Evolutionary conservation across 2,797 vertebrate species (phyloP).

Genomic region (Cetoscarus ocellatus): DNA sequence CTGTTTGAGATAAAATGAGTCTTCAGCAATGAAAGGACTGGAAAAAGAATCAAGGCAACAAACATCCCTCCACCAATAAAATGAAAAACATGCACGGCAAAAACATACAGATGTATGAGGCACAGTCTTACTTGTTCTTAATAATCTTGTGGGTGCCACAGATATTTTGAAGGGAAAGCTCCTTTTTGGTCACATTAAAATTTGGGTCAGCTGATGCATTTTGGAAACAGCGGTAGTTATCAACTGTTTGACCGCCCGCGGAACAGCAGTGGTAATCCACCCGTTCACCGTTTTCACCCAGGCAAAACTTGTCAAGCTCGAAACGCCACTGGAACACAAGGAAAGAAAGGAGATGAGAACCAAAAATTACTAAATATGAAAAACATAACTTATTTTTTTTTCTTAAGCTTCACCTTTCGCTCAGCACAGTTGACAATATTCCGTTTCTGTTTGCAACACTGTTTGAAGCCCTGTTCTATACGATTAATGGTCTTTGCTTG

Average conservation of each 20-base stretch:
- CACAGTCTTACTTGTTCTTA: slow-evolving; percentile 71
- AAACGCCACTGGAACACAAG: slow-evolving; percentile 77
- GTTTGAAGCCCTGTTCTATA: slow-evolving; percentile 75
- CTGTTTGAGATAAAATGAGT: no score
- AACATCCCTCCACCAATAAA: no score
- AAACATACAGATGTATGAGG: neutral
- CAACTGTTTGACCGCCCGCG: neutral
- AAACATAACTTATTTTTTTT: neutral
- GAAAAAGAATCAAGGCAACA: no score
- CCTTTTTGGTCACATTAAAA: slow-evolving; percentile 59
- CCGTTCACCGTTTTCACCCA: slow-evolving; percentile 7
- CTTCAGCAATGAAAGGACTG: no score
- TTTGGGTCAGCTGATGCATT: slow-evolving; percentile 61
- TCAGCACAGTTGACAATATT: slow-evolving; percentile 67
- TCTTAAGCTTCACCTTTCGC: slow-evolving; percentile 63
- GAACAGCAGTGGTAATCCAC: slow-evolving; percentile 71
- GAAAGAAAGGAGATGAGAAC: neutral
- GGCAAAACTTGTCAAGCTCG: slow-evolving; percentile 79
- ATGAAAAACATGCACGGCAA: no score
- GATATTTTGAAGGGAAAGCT: slow-evolving; percentile 48
- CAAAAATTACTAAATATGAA: neutral
- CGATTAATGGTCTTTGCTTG: slow-evolving; percentile 77
- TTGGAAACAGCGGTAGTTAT: slow-evolving; percentile 75
- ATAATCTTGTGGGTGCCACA: slow-evolving; percentile 73
- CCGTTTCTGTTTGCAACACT: slow-evolving; percentile 78